Conservation (phyloP, 2,797 vertebrate species). For the Mus minutoides region DNA sequence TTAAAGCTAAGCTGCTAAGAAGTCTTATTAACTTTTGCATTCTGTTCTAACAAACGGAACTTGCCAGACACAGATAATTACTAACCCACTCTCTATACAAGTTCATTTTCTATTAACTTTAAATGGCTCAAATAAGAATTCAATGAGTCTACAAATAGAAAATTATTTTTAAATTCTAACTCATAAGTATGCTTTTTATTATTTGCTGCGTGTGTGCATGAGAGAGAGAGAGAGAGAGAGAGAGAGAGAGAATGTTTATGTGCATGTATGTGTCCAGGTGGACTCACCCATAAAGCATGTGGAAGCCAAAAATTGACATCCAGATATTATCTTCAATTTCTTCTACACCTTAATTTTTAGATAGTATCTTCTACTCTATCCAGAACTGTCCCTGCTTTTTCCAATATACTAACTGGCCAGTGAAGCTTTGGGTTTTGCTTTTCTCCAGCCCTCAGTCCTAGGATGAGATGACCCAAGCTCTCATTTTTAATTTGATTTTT, state of each 20-base stretch:
- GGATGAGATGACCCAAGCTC: background rate
- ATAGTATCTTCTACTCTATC: background rate
- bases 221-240: background rate
- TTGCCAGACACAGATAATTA: background rate
- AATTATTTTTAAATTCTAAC: slow-evolving; percentile 27
- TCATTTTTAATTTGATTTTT: background rate
- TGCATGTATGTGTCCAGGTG: no score
- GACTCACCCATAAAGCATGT: background rate
- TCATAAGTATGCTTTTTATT: background rate
- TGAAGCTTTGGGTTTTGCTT: background rate
- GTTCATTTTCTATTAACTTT: slow-evolving; percentile 21
- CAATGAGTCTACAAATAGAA: background rate
- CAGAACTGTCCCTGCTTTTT: background rate
- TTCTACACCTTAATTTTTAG: background rate
- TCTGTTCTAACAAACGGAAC: slow-evolving; percentile 37
- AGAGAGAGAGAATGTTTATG: background rate
- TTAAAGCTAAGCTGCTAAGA: slow-evolving; percentile 45
- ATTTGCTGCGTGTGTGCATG: no score
- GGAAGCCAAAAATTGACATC: background rate
- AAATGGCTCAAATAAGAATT: slow-evolving; percentile 31
- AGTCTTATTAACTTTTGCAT: slow-evolving; percentile 59
- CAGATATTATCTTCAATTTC: background rate
- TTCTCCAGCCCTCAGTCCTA: background rate
- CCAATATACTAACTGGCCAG: background rate
- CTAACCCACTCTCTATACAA: background rate